Evolutionary conservation across 2,888 invertebrate species (phyloP), one percentile per base, ranked within the genome.

Genomic region (Cactoblastis cactorum): DNA sequence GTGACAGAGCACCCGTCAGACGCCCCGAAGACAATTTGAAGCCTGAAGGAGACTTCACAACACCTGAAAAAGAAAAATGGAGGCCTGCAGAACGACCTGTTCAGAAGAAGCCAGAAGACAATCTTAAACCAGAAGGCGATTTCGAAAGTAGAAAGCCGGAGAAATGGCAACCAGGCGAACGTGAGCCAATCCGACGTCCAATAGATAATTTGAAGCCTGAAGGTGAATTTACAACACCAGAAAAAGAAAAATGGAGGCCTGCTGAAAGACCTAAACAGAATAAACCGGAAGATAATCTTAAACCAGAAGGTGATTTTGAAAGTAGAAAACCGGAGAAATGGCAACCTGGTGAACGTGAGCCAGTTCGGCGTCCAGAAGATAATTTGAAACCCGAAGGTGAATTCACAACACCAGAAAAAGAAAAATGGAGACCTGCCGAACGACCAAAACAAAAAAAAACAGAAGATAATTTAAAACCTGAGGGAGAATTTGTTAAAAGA

Each of bases 251-350:
- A 55, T 72, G 68, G 65, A 54, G 57, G 32, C 66, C 74, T 22
- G 81, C 74, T 22, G 80, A 80, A 47, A 55, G 84, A 67, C 80
- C 77, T 1, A 71, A 67, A 49, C 83, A 72, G 24, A 65, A 65
- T 2, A 67, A 63, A 45, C 57, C 69, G 0, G 17, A 80, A 15
- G 93, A 93, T 58, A 93, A 93, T 66, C 71, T 93, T 0, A 78
- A 74, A 54, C 90, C 91, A 0, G 92, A 91, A 71, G 92, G 92
- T 0, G 90, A 91, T 0, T 92, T 92, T 61, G 86, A 89, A 38
- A 69, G 62, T 19, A 69, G 69, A 0, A 63, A 68, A 64, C 43
- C 84, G 69, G 46, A 71, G 3, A 51, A 65, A 49, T 65, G 71
- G 71, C 61, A 55, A 28, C 71, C 73, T 11, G 73, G 81, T 12